These are phyloP conservation scores for Ctenomys sociabilis DNA, from an alignment of 2,113 vertebrate species.

Conservation along the genomic window DNA sequence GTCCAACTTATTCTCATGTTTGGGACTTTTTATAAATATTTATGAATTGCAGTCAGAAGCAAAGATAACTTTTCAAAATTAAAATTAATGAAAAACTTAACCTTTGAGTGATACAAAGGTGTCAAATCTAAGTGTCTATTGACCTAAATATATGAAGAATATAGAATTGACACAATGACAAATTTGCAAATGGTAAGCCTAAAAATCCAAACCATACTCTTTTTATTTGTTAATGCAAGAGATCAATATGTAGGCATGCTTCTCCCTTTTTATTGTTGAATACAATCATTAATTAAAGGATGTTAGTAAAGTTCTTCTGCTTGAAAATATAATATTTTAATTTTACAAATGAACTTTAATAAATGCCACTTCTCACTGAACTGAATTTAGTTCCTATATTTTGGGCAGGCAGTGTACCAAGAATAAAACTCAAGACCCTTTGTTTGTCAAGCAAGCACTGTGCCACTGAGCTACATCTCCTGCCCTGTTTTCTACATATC, in stretches of 20 bases:
- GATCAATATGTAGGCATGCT: neutral
- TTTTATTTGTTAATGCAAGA: neutral
- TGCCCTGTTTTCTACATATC: neutral
- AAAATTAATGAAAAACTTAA: constrained; percentile 1
- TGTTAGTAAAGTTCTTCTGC: neutral
- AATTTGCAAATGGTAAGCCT: neutral
- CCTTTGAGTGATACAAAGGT: neutral
- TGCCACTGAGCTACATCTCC: too few relatives aligned
- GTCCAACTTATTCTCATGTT: neutral
- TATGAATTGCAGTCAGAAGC: neutral
- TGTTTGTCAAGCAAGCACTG: too few relatives aligned
- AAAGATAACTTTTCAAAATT: neutral
- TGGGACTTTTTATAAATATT: neutral
- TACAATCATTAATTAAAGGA: neutral
- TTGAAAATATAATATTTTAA: neutral
- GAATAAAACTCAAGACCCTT: too few relatives aligned
- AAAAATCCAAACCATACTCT: neutral
- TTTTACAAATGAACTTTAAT: neutral
- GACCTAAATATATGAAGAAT: neutral
- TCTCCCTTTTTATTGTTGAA: neutral
- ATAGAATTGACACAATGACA: neutral
- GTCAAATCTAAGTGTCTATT: neutral
- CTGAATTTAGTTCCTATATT: neutral
- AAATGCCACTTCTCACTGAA: neutral
- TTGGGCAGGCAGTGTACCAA: too few relatives aligned